Evolutionary conservation across 2,888 invertebrate species (phyloP).

Genomic region (Agonopterix heracliana): DNA sequence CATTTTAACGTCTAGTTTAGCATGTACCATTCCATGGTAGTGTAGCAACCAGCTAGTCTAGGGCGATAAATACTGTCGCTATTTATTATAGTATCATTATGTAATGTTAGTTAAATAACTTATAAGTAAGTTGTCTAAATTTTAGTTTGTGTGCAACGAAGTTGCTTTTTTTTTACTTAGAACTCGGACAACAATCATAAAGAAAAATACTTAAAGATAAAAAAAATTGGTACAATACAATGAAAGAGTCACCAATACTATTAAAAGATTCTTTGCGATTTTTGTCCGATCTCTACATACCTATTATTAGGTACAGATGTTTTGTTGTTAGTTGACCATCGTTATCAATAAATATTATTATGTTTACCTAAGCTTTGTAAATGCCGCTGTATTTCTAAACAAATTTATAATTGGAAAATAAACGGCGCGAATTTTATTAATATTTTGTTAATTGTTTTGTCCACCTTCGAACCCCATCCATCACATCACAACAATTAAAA

Average conservation of each 20-base stretch:
- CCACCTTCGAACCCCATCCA: background rate
- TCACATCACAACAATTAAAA: conserved; percentile 3
- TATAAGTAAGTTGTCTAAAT: conserved; percentile 24
- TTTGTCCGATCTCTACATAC: too few species aligned
- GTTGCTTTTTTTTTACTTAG: conserved; percentile 42
- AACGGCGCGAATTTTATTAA: conserved; percentile 30
- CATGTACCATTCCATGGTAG: conserved; percentile 59
- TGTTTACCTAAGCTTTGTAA: conserved; percentile 47
- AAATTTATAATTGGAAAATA: conserved; percentile 29
- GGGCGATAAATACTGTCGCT: conserved; percentile 45
- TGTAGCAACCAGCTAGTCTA: conserved; percentile 65
- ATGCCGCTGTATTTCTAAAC: conserved; percentile 38
- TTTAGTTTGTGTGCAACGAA: conserved; percentile 45
- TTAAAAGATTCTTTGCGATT: too few species aligned
- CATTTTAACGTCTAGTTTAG: conserved; percentile 43
- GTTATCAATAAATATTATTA: conserved; percentile 37
- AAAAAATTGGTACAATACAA: too few species aligned
- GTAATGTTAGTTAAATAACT: conserved; percentile 21
- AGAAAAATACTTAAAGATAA: too few species aligned
- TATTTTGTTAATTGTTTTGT: conserved; percentile 15
- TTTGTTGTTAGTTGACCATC: conserved; percentile 26
- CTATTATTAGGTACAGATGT: background rate
- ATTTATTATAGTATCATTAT: conserved; percentile 30
- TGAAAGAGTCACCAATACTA: too few species aligned
- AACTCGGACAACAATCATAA: background rate